Evolutionary conservation across 2,888 invertebrate genomes (phyloP).

Genomic region (Melanotus villosus): DNA sequence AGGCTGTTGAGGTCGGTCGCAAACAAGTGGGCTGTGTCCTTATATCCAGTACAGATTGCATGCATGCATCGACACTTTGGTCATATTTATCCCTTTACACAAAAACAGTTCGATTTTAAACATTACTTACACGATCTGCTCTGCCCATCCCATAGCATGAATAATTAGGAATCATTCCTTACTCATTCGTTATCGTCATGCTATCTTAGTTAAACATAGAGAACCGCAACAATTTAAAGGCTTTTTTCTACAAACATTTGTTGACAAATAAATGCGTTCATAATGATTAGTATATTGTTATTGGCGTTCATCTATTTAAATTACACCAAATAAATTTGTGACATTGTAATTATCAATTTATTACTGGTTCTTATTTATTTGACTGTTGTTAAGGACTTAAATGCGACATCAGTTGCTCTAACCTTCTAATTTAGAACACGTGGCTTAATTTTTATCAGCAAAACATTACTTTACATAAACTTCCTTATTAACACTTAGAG

Average conservation of each 20-base stretch:
- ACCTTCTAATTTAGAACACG: too few species aligned
- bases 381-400: too few species aligned
- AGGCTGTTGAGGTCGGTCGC: slow-evolving; percentile 31
- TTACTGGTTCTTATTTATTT: too few species aligned
- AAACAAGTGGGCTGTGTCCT: slow-evolving; percentile 47
- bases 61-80: slow-evolving; percentile 2
- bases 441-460: too few species aligned
- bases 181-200: slow-evolving; percentile 6
- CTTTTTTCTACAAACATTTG: not conserved
- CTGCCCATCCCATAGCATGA: slow-evolving; percentile 3
- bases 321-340: too few species aligned
- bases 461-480: too few species aligned
- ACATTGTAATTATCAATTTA: too few species aligned
- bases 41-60: slow-evolving; percentile 18
- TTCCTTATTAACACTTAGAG: too few species aligned
- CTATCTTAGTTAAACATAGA: slow-evolving; percentile 9
- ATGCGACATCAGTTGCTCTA: too few species aligned
- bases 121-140: not conserved
- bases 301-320: too few species aligned
- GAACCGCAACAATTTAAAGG: not conserved
- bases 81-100: slow-evolving; percentile 6
- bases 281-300: too few species aligned
- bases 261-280: too few species aligned
- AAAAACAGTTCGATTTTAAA: not conserved
- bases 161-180: not conserved